Evolutionary conservation across 2,888 invertebrate species (phyloP), one percentile per base, ranked within the genome.

Genomic region (Drosophila kanekoi): DNA sequence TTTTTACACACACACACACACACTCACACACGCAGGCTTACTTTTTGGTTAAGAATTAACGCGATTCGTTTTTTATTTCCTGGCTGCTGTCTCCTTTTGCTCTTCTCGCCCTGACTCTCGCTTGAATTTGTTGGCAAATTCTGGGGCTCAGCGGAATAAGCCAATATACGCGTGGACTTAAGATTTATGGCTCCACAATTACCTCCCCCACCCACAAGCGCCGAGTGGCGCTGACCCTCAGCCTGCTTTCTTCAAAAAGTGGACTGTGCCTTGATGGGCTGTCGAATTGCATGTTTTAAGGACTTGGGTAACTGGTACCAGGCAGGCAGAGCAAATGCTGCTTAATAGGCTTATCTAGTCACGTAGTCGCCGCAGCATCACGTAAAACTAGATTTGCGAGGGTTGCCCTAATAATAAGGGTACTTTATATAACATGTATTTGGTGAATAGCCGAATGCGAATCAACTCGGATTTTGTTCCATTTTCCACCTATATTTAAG

Each of bases 101-200:
- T 18, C 16, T 2, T 10, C 18, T 48, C 8, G 0, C 6, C 13
- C 13, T 13, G 3, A 1, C 35, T 83, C 44, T 61, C 56, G 64
- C 53, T 71, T 72, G 69, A 72, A 80, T 62, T 71, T 77, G 69
- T 62, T 43, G 20, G 44, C 33, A 40, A 41, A 53, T 20, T 40
- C 43, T 33, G 38, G 44, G 62, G 20, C 58, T 61, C 48, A 61
- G 40, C 37, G 44, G 38, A 64, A 66, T 70, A 71, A 66, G 70
- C 80, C 59, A 51, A 75, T 68, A 73, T 66, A 61, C 65, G 60
- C 63, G 49, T 28, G 43, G 54, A 45, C 66, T 58, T 60, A 73
- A 73, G 89, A 88, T 87, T 85, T 89, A 89, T 87, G 60, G 70
- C 62, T 73, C 64, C 58, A 62, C 69, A 87, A 84, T 87, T 81